Evolutionary conservation across 2,888 invertebrate species (phyloP), one percentile per base, ranked within the genome.

Genomic region (Leucozona laternaria): DNA sequence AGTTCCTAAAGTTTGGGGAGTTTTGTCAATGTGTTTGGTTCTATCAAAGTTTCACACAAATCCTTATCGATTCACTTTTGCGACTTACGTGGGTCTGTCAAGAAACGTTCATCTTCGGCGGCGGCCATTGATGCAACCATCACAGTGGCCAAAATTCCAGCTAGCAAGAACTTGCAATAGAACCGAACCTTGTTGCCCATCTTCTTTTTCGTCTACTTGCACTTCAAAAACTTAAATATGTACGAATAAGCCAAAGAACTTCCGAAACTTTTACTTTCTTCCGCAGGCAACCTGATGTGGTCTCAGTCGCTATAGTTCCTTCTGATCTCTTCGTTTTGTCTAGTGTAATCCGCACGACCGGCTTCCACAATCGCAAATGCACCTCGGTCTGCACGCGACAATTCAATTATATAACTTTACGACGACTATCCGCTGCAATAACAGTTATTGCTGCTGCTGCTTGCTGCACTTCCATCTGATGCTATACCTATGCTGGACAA

Each of bases 321-420:
- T 71, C 43, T 55, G 55, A 55, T 50, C 53, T n/a, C 17, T 57
- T 13, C 22, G 37, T n/a, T 40, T 31, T 57, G 8, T 48, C 48
- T 45, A 13, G 53, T 37, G 31, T 73, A 81, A 77, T 86, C 86
- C 86, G 86, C 86, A 86, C 86, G 75, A 86, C 75, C 86, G 86
- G 75, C 81, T 81, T 79, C 81, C 81, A 81, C 81, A 82, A 86
- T 86, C 31, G 66, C 86, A 82, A 86, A 86, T 86, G 86, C 82
- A 71, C 75, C 81, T 53, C 78, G 25, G 62, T 58, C 81, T 71
- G 78, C 86, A 82, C 86, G 81, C 81, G 81, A 82, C 86, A 86
- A 82, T 86, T 86, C 86, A 86, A 86, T 86, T 86, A 86, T 86
- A 86, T 86, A 86, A 86, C 81, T 86, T 86, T 82, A 40, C 81